Base-by-base conservation (phyloP, 2,888 invertebrate genomes). In the Odontocolon sp. region DNA sequence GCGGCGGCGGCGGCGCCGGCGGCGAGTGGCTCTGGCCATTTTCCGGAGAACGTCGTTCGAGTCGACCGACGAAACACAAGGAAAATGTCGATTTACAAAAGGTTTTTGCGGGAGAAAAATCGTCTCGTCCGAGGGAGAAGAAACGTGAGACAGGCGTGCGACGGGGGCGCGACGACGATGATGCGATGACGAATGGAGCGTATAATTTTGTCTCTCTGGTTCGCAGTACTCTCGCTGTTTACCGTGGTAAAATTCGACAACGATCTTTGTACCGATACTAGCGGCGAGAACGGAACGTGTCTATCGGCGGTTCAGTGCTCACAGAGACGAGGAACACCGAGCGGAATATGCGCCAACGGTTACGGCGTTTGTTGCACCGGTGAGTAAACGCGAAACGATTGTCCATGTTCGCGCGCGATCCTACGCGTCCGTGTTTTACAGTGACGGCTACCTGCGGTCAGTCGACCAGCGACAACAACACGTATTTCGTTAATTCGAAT, bases 201-300 rank as follows among this genome's bases (percentile, higher is more conserved):
- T n/a, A n/a, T n/a, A n/a, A n/a, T n/a, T n/a, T n/a, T n/a, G n/a
- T n/a, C n/a, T n/a, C n/a, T n/a, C n/a, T n/a, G n/a, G n/a, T n/a
- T n/a, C 18, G 54, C 89, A 97, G 97, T 97, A 89, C 89, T 97
- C 6, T 95, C 96, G 0, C 90, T 97, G 9, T 96, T 97, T 87
- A 95, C 95, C 0, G 92, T 96, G 84, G 94, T 96, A 33, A 94
- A 95, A 77, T 95, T 96, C 82, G 94, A 94, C 1, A 95, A 95
- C 78, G 94, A 94, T n/a, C 92, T 93, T 0, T 97, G 97, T 87
- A 91, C 93, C 2, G 95, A 95, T 5, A 92, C 94, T 0, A 94
- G 94, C 0, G 96, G 96, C 0, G 96, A 96, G 87, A 94, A 94
- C 83, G 97, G 97, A 9, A 96, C 95, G 6, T 97, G 97, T 85